A percentile compares a stretch with the other conserved stretches of the same genome.
Evolutionary conservation across 2,888 invertebrate species (phyloP).

Genomic region (Scaptomyza reducta): DNA sequence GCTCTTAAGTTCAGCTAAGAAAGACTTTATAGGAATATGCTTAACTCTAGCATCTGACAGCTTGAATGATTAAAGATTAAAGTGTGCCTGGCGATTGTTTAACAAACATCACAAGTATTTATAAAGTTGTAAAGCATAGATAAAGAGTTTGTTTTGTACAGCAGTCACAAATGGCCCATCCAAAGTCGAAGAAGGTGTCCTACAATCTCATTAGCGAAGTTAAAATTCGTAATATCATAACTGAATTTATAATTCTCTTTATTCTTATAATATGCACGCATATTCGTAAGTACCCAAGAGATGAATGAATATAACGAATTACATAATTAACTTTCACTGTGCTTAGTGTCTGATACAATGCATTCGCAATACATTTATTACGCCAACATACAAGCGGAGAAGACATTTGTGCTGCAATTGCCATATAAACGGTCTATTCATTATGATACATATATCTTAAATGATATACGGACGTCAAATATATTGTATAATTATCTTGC

Average conservation of each 20-base stretch:
- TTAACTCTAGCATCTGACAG: neutral
- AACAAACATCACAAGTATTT: no score
- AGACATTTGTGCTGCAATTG: neutral
- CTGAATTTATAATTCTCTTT: constrained; percentile 5
- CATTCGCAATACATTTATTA: constrained; percentile 7
- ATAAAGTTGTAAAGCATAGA: neutral
- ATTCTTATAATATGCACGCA: constrained; percentile 1
- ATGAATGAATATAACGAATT: neutral
- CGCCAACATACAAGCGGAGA: neutral
- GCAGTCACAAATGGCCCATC: neutral
- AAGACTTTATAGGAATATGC: neutral
- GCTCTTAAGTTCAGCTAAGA: neutral
- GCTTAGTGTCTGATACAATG: constrained; percentile 1
- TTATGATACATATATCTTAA: neutral
- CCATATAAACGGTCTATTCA: neutral
- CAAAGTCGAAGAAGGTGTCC: constrained; percentile 15
- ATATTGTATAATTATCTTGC: neutral
- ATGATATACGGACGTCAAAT: neutral
- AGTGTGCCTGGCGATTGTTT: constrained; percentile 1
- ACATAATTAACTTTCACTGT: neutral
- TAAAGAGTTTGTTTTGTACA: neutral
- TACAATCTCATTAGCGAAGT: constrained; percentile 10
- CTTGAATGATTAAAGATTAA: neutral
- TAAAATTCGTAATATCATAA: constrained; percentile 9
- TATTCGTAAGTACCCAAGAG: constrained; percentile 11